These are phyloP conservation scores for Leucoraja erinaceus DNA, from an alignment of 2,113 vertebrate species.

Conservation along the genomic window DNA sequence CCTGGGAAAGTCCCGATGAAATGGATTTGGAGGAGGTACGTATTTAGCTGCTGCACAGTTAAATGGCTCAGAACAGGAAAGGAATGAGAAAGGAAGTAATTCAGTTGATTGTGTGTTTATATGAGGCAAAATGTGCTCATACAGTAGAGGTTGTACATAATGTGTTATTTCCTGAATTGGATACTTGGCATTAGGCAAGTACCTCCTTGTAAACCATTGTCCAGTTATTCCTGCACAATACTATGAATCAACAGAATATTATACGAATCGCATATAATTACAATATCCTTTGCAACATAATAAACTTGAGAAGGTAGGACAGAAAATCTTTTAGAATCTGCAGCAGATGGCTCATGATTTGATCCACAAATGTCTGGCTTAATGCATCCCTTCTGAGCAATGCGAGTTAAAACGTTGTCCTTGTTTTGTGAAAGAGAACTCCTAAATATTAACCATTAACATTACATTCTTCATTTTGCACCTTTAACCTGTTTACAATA, in stretches of 20 bases:
- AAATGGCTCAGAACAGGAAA: neutral
- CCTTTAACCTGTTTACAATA: neutral
- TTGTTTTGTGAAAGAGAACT: neutral
- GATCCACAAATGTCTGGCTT: neutral
- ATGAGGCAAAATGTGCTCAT: neutral
- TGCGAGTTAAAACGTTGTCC: neutral
- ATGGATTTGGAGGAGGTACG: conserved; percentile 96
- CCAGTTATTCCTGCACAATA: no score
- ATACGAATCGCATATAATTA: neutral
- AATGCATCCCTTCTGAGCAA: neutral
- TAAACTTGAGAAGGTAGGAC: neutral
- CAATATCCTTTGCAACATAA: neutral
- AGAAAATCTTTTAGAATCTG: neutral
- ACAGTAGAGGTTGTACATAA: neutral
- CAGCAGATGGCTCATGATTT: neutral
- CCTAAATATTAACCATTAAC: neutral
- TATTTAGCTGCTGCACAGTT: neutral
- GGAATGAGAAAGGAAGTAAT: neutral
- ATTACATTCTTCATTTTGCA: neutral
- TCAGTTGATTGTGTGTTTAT: neutral
- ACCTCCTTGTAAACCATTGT: neutral
- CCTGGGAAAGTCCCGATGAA: conserved; percentile 92
- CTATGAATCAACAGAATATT: neutral
- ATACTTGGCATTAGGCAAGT: neutral
- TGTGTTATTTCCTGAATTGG: neutral